Evolutionary conservation across 1,140 invertebrate genomes (phyloP).

Genomic region (Listronotus oregonensis): DNA sequence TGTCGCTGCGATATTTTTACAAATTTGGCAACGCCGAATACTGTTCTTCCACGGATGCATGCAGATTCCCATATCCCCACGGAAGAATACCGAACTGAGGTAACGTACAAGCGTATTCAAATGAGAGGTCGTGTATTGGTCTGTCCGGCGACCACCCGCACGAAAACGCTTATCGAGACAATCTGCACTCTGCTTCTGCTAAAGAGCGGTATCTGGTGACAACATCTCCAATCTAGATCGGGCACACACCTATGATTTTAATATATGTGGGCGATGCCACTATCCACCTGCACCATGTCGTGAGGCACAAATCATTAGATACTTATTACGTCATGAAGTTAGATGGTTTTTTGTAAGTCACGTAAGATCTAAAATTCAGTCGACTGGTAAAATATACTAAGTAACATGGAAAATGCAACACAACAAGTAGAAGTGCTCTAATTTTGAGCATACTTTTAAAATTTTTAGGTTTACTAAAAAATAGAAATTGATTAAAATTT

Average conservation of each 20-base stretch:
- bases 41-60: constrained; percentile 33
- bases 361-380: no score
- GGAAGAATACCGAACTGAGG: constrained; percentile 35
- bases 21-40: no score
- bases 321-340: constrained; percentile 13
- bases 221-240: constrained; percentile 57
- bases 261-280: constrained; percentile 44
- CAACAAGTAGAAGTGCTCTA: no score
- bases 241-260: constrained; percentile 54
- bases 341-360: no score
- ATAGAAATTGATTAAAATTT: no score
- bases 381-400: no score
- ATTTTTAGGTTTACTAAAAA: no score
- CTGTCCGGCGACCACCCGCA: constrained; percentile 52
- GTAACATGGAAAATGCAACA: no score
- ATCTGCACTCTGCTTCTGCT: constrained; percentile 49
- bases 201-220: constrained; percentile 54
- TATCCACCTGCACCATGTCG: constrained; percentile 27
- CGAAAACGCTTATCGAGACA: constrained; percentile 48
- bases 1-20: no score
- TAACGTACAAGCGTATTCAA: constrained; percentile 55
- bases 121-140: constrained; percentile 53
- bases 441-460: no score
- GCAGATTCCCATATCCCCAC: constrained; percentile 46
- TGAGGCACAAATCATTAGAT: constrained; percentile 30